Base-by-base conservation (phyloP, 2,888 invertebrate species). In the Drosophila lutescens region DNA sequence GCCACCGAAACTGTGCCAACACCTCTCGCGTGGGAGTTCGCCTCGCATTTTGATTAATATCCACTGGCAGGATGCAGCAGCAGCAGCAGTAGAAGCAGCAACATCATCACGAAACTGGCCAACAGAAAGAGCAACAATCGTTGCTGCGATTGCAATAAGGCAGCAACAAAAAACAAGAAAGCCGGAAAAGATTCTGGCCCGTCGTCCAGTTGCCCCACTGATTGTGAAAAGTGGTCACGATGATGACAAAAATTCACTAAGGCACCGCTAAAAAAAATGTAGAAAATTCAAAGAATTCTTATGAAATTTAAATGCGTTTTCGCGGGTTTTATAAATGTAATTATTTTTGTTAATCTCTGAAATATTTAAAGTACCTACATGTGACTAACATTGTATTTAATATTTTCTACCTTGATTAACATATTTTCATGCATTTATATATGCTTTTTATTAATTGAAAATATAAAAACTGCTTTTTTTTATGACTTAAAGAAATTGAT, bases 161-260 rank as follows among this genome's bases (percentile, higher is more conserved):
- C 26, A 26, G 26, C 26, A 4, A 26, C 26, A 41, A 46, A n/a
- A 30, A 17, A 17, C 47, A 17, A 32, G 49, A 49, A 49, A 49
- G 32, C 49, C 17, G 17, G 53, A 65, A 66, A 66, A 53, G 66
- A 66, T 53, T 53, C 66, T 66, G 46, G 67, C 20, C 61, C 62
- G 72, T 38, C 80, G 63, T 53, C 67, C 62, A 53, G 66, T 62
- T 67, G 50, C 71, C 74, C 72, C 74, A 72, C 76, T 88, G 87
- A 87, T 86, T 88, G 89, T 88, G 85, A 87, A 81, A 86, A 88
- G 85, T 88, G 85, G 86, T 78, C 78, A 87, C 72, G 78, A 79
- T 87, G 78, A 82, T 74, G 70, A 78, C 76, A 72, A 79, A 79
- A 88, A 83, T 83, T 77, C 82, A 84, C 76, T 82, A 82, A 74